Conservation (phyloP, 2,113 vertebrate species). For the Hypocryptadius cinnamomeus region DNA sequence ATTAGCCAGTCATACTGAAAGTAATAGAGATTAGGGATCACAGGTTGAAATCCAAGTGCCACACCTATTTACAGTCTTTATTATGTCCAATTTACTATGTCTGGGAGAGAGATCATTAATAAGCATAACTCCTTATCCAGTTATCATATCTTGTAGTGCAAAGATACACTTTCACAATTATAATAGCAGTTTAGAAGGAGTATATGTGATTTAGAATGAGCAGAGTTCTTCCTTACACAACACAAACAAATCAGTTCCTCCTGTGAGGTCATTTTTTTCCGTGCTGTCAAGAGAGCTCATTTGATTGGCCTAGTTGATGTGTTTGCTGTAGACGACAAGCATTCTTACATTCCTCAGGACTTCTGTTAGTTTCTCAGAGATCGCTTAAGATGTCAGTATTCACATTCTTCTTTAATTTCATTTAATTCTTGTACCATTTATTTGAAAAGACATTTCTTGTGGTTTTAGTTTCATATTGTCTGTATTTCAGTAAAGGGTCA, state of each 20-base stretch:
- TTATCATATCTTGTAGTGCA: not conserved
- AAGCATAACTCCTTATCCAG: not conserved
- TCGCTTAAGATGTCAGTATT: not conserved
- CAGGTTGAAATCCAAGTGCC: not conserved
- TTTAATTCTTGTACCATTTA: not conserved
- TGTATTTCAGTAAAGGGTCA: not conserved
- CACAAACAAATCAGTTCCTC: not conserved
- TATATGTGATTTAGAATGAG: not conserved
- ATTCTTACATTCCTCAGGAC: not conserved
- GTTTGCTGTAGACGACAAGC: not conserved
- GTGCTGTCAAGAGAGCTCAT: not conserved
- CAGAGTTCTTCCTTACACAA: not conserved
- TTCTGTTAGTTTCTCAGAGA: not conserved
- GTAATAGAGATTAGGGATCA: slow-evolving; percentile 3
- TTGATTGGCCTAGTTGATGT: not conserved
- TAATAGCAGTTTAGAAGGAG: not conserved
- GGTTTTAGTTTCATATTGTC: not conserved
- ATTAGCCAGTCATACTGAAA: not conserved
- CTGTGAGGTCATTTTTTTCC: not conserved
- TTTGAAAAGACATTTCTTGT: not conserved
- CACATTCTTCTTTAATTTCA: not conserved
- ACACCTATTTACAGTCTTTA: not conserved
- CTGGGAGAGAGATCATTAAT: not conserved
- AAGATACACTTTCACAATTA: not conserved
- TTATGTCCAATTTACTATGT: not conserved